phyloP scores from a whole-genome alignment of 2,797 vertebrate species.

The Chelonia mydas region DNA sequence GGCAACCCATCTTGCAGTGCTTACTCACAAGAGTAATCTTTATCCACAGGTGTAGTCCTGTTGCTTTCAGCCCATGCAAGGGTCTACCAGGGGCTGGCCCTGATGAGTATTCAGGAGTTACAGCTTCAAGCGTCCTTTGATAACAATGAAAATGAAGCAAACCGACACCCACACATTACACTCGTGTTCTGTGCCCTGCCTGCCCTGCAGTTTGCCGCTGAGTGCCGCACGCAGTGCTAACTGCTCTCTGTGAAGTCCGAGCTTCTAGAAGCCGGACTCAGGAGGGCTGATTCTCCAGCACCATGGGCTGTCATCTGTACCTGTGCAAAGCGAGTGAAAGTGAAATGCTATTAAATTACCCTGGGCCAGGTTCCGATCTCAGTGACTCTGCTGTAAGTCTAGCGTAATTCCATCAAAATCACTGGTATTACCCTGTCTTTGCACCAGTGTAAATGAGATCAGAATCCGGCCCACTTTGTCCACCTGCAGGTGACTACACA shows the following conservation, averaged over 20 bases:
- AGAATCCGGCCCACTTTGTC: neutral
- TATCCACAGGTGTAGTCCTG: neutral
- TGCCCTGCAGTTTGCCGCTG: neutral
- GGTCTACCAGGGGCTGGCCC: neutral
- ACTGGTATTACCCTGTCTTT: neutral
- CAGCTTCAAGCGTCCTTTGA: neutral
- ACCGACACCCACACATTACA: neutral
- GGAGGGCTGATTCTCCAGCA: neutral
- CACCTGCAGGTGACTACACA: neutral
- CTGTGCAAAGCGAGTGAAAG: neutral
- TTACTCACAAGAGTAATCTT: neutral
- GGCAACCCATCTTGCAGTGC: neutral
- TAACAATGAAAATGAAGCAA: neutral
- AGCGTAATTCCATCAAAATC: neutral
- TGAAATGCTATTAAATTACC: neutral
- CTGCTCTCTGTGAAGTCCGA: neutral
- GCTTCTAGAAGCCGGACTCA: neutral
- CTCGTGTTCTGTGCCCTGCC: neutral
- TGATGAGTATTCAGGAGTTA: neutral
- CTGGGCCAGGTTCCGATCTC: neutral
- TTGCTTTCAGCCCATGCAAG: neutral
- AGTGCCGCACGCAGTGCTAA: fast-evolving
- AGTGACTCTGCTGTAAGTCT: neutral
- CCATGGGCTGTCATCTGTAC: neutral
- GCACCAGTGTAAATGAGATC: neutral